Conservation (phyloP, 35 echinoderm and acorn worm species). For the Apostichopus japonicus region DNA sequence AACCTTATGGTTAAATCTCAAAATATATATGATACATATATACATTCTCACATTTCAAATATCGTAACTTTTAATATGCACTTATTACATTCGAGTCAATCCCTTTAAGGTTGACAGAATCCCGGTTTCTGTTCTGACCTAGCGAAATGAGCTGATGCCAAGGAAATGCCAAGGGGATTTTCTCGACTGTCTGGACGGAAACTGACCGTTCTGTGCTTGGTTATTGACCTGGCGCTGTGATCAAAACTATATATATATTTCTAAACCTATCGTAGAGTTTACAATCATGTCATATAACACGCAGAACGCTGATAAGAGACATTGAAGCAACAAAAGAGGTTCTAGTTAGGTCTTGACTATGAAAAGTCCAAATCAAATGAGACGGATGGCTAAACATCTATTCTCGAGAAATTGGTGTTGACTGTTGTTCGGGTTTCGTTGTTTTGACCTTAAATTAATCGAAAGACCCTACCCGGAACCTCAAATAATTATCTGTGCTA, state of each 20-base stretch:
- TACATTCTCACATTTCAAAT: too few species aligned
- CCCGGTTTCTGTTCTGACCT: slow-evolving; percentile 17
- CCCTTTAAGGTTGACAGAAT: neutral
- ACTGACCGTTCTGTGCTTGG: slow-evolving; percentile 15
- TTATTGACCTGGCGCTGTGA: slow-evolving; percentile 6
- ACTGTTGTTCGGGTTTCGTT: neutral
- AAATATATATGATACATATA: too few species aligned
- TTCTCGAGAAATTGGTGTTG: too few species aligned
- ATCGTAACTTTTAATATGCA: too few species aligned
- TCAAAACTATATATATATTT: neutral
- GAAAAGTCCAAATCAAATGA: neutral
- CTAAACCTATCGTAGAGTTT: too few species aligned
- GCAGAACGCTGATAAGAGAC: neutral
- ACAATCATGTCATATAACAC: too few species aligned
- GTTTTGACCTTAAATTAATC: neutral
- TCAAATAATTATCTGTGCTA: neutral
- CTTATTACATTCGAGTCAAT: neutral
- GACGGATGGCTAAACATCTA: neutral
- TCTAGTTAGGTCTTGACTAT: neutral
- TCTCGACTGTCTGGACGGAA: slow-evolving; percentile 13
- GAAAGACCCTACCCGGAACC: neutral
- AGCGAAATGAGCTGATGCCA: neutral
- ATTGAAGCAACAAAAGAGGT: neutral
- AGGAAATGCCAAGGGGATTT: neutral
- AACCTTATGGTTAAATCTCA: too few species aligned